Evolutionary conservation across 1,140 invertebrate species (phyloP).

Genomic region (Panagrolaimus sp.): DNA sequence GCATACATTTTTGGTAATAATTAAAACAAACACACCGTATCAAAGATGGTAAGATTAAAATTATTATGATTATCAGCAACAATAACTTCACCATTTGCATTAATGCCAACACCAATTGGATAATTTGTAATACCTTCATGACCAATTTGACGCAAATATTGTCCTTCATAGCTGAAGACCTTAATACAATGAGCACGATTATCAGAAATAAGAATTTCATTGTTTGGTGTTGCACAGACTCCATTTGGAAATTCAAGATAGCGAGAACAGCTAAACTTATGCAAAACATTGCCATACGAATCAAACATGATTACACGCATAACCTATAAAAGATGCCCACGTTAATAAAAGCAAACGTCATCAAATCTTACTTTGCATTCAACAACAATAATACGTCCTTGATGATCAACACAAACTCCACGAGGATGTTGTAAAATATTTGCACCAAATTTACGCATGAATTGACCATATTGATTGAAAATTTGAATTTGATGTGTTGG

Average conservation of each 20-base stretch:
- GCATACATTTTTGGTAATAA: not conserved
- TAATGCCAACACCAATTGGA: conserved; percentile 97
- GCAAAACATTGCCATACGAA: conserved; percentile 86
- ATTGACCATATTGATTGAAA: conserved; percentile 98
- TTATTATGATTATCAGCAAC: conserved; percentile 99
- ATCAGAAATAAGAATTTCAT: conserved; percentile 99
- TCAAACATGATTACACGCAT: conserved; percentile 99
- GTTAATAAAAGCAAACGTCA: no score
- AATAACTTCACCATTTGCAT: conserved; percentile 72
- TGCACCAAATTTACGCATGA: conserved; percentile 95
- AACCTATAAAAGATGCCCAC: conserved; percentile 57
- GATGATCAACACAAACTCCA: conserved; percentile 92
- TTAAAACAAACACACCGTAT: conserved; percentile 48
- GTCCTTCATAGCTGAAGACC: conserved; percentile 96
- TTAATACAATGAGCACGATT: conserved; percentile 98
- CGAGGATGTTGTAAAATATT: conserved; percentile 96
- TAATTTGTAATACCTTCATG: conserved; percentile 98
- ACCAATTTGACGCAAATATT: conserved; percentile 90
- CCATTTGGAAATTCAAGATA: conserved; percentile 98
- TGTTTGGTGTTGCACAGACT: conserved; percentile 97
- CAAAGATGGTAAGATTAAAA: conserved; percentile 90
- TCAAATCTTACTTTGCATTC: conserved; percentile 76
- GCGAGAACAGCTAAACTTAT: conserved; percentile 97
- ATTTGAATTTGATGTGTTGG: conserved; percentile 95
- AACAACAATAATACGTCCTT: conserved; percentile 94